Evolutionary conservation across 1,140 invertebrate species (phyloP).

Genomic region (Habropoda laboriosa): DNA sequence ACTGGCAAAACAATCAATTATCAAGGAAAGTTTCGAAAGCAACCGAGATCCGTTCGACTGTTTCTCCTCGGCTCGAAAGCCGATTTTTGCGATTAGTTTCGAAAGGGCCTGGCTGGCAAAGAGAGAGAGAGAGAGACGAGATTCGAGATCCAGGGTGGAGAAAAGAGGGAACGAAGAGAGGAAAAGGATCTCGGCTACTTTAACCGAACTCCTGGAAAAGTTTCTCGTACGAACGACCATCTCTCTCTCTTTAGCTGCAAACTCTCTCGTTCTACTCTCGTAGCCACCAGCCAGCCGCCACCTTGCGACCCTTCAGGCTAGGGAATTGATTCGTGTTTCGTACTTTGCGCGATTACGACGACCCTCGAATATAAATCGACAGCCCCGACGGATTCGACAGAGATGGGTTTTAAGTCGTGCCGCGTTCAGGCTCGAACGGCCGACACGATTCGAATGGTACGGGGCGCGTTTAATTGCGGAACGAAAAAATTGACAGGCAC

Average conservation of each 20-base stretch:
- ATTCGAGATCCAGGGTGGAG: background rate
- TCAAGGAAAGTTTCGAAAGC: constrained; percentile 75
- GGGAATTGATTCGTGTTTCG: constrained; percentile 71
- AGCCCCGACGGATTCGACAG: constrained; percentile 28
- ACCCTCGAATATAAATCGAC: constrained; percentile 70
- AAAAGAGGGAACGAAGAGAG: background rate
- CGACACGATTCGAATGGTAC: too few relatives aligned
- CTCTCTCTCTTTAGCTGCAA: background rate
- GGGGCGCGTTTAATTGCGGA: constrained; percentile 55
- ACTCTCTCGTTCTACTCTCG: background rate
- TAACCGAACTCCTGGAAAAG: constrained; percentile 73
- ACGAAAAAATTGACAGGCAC: constrained; percentile 43
- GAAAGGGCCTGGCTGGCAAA: constrained; percentile 14
- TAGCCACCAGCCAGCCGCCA: background rate
- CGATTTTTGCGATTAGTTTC: constrained; percentile 74
- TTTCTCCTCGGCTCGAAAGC: constrained; percentile 57
- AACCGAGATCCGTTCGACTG: constrained; percentile 54
- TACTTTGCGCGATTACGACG: constrained; percentile 70
- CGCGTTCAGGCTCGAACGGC: constrained; percentile 18
- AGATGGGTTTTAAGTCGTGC: constrained; percentile 33
- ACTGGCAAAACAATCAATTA: constrained; percentile 80
- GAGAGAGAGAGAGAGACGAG: background rate
- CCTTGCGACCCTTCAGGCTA: constrained; percentile 48
- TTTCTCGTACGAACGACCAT: constrained; percentile 61
- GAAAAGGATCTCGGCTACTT: constrained; percentile 68